Evolutionary conservation across 2,888 invertebrate species (phyloP).

Genomic region (Tachina fera): DNA sequence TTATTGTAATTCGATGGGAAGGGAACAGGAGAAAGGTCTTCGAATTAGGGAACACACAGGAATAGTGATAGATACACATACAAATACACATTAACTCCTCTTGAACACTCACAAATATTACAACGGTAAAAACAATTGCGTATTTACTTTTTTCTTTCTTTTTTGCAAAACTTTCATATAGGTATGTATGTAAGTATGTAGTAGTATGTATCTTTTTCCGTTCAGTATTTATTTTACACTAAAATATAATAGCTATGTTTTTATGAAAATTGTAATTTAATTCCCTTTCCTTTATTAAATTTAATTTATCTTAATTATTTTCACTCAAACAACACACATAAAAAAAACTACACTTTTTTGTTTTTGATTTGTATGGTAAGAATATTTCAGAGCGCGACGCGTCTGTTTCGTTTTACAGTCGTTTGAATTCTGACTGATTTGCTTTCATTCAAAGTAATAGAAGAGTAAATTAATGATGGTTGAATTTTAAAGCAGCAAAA

Average conservation of each 20-base stretch:
- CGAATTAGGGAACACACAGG: conserved; percentile 36
- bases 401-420: conserved; percentile 63
- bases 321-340: conserved; percentile 10
- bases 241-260: background rate
- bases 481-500: conserved; percentile 25
- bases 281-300: background rate
- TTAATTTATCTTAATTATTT: conserved; percentile 14
- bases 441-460: conserved; percentile 32
- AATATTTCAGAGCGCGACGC: conserved; percentile 56
- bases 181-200: background rate
- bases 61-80: conserved; percentile 48
- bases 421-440: conserved; percentile 66
- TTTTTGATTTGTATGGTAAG: conserved; percentile 11
- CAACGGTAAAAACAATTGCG: conserved; percentile 48
- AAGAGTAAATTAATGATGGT: conserved; percentile 55
- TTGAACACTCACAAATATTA: background rate
- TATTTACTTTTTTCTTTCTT: background rate
- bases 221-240: background rate
- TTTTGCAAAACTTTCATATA: conserved; percentile 13
- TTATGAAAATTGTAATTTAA: background rate
- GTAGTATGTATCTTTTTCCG: background rate
- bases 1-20: conserved; percentile 36
- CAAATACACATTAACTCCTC: background rate
- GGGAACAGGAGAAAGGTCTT: conserved; percentile 34
- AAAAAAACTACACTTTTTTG: conserved; percentile 12